Evolutionary conservation across 2,113 vertebrate species (phyloP).

Genomic region (Blennius ocellaris): DNA sequence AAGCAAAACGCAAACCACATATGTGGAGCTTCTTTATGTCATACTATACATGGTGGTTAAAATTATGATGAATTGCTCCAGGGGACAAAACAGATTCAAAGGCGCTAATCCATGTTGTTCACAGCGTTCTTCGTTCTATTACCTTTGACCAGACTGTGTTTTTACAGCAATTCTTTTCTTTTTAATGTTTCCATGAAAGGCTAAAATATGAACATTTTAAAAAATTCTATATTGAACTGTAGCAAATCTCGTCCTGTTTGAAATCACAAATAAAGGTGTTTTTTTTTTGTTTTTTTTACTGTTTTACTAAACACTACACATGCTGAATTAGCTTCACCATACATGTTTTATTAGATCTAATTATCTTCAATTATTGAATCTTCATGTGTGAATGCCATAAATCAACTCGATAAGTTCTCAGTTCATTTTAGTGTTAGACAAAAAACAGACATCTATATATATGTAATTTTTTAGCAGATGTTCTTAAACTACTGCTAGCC

Average conservation of each 20-base stretch:
- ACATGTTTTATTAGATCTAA: too few relatives aligned
- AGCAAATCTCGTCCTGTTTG: neutral
- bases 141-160: neutral
- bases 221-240: too few relatives aligned
- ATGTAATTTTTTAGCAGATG: too few relatives aligned
- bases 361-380: too few relatives aligned
- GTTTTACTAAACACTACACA: too few relatives aligned
- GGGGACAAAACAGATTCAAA: slow-evolving; percentile 2
- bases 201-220: neutral
- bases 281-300: neutral
- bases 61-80: slow-evolving; percentile 34
- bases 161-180: slow-evolving; percentile 5
- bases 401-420: too few relatives aligned
- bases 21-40: slow-evolving; percentile 28
- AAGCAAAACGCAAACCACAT: slow-evolving; percentile 17
- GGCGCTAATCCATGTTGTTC: neutral
- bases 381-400: too few relatives aligned
- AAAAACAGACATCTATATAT: too few relatives aligned
- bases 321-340: too few relatives aligned
- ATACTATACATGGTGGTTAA: slow-evolving; percentile 9
- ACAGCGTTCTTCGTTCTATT: slow-evolving; percentile 14
- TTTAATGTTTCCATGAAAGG: slow-evolving; percentile 6
- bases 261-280: neutral
- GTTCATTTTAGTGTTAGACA: too few relatives aligned
- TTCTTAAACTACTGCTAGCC: too few relatives aligned